Evolutionary conservation across 30 jellyfish, hydroid and myxozoan genomes (phyloP), one percentile per base, ranked within the genome.

Genomic region (Catostylus mosaicus): DNA sequence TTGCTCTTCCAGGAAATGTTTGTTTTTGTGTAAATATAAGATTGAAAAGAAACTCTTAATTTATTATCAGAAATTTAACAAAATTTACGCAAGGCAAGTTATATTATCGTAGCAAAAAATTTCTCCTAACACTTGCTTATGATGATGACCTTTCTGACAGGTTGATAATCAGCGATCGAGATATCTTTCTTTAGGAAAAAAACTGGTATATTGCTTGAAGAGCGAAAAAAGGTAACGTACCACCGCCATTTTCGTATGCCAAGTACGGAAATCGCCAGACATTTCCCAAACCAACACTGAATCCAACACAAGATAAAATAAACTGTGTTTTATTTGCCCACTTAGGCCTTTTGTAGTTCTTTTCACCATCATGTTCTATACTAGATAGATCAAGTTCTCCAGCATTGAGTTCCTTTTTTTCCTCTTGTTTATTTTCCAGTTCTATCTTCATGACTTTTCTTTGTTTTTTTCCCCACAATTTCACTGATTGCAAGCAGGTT

Each of bases 161-260:
- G n/a, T n/a, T n/a, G n/a, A n/a, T n/a, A n/a, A n/a, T n/a, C n/a
- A n/a, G n/a, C n/a, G n/a, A n/a, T n/a, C n/a, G n/a, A n/a, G n/a
- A n/a, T n/a, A n/a, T n/a, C n/a, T n/a, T n/a, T n/a, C n/a, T n/a
- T n/a, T n/a, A n/a, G n/a, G n/a, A n/a, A n/a, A n/a, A n/a, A n/a
- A n/a, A n/a, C n/a, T n/a, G 20, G 20, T 20, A 10, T 47, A 47
- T 47, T 20, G 12, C 18, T 47, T 47, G 61, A 47, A 10, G 61
- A 10, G 12, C 12, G 61, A 12, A 10, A 12, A 47, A 47, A 47
- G 12, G 12, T 37, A 27, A 37, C 66, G 8, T 78, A 90, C 97
- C 97, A 14, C 97, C 97, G 12, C 97, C 97, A 61, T 94, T 90
- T 73, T 69, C 64, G 80, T 83, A 90, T 38, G 97, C 97, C 86